These are phyloP conservation scores for Nylanderia fulva DNA, from an alignment of 1,140 invertebrate species.

Conservation along the genomic window DNA sequence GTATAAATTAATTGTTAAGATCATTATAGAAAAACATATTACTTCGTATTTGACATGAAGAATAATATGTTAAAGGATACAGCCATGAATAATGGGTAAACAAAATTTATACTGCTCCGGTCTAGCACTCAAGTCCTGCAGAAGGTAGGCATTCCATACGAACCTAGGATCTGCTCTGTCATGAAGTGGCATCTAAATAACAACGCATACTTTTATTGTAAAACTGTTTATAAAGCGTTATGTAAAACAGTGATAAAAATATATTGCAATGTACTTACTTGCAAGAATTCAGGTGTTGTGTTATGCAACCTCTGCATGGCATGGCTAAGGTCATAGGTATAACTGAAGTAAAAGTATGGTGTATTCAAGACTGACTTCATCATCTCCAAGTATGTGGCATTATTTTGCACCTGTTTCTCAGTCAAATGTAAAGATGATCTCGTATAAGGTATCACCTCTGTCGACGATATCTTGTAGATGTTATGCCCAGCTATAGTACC, in stretches of 20 bases:
- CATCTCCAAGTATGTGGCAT: constrained; percentile 93
- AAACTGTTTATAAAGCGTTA: background rate
- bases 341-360: constrained; percentile 96
- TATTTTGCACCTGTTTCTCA: constrained; percentile 92
- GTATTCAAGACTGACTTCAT: constrained; percentile 92
- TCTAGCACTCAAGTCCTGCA: constrained; percentile 89
- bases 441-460: constrained; percentile 95
- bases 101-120: constrained; percentile 92
- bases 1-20: constrained; percentile 76
- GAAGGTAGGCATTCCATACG: constrained; percentile 96
- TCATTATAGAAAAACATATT: background rate
- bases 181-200: constrained; percentile 88
- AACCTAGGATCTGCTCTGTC: constrained; percentile 95
- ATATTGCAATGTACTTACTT: constrained; percentile 81
- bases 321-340: constrained; percentile 97
- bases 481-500: constrained; percentile 94
- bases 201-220: background rate
- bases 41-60: background rate
- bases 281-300: constrained; percentile 94
- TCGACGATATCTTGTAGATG: constrained; percentile 94
- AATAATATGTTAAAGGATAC: constrained; percentile 89
- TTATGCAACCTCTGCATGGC: constrained; percentile 95
- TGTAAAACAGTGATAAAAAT: background rate
- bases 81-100: constrained; percentile 95
- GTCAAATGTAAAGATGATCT: constrained; percentile 94